A percentile compares a stretch with the other conserved stretches of the same genome.
phyloP scores from a whole-genome alignment of 2,888 invertebrate genomes.

The Perizoma affinitatum region DNA sequence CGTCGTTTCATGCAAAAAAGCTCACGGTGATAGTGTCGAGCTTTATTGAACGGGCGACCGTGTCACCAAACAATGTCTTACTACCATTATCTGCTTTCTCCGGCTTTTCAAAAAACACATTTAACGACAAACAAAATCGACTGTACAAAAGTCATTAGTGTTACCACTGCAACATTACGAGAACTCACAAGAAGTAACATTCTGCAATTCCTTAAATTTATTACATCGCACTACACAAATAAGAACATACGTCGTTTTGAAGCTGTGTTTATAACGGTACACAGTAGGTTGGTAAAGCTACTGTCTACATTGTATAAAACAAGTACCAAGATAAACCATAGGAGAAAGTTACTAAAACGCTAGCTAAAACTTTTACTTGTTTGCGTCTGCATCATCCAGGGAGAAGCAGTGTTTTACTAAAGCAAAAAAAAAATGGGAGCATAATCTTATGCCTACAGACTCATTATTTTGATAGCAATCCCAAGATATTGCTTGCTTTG shows the following conservation, averaged over 20 bases:
- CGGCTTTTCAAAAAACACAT: background rate
- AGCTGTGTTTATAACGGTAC: constrained; percentile 24
- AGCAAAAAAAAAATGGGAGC: constrained; percentile 39
- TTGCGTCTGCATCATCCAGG: constrained; percentile 24
- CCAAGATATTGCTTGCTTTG: constrained; percentile 26
- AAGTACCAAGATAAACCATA: constrained; percentile 25
- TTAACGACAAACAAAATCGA: background rate
- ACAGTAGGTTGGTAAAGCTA: constrained; percentile 7
- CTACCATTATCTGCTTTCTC: constrained; percentile 40
- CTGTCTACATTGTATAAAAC: constrained; percentile 22
- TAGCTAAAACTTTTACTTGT: constrained; percentile 11
- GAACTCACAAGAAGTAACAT: constrained; percentile 24
- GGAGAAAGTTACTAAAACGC: constrained; percentile 26
- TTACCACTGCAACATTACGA: background rate
- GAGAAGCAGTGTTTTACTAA: constrained; percentile 43
- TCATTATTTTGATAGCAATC: constrained; percentile 38
- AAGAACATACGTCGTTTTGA: constrained; percentile 16
- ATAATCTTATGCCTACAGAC: constrained; percentile 29
- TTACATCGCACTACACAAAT: constrained; percentile 26
- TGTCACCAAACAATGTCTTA: constrained; percentile 22
- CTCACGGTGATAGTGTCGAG: constrained; percentile 24
- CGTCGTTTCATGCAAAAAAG: constrained; percentile 33
- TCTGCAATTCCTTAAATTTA: constrained; percentile 15
- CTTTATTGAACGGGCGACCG: constrained; percentile 37
- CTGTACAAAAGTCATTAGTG: background rate